Conservation (phyloP, 2,888 invertebrate genomes). For the Cynaeus angustus region DNA sequence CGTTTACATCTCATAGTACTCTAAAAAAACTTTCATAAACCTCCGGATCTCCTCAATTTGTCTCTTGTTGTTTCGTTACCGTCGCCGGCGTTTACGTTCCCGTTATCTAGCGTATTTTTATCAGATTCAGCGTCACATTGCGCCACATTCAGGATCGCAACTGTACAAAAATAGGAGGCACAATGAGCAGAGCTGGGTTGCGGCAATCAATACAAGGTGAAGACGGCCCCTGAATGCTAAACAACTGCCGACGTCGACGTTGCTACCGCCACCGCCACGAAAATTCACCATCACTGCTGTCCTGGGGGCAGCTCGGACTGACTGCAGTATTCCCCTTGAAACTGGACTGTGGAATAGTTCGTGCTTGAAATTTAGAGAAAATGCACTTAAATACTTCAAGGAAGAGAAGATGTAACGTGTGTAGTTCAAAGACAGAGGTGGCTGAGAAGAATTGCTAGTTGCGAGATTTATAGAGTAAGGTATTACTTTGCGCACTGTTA, state of each 20-base stretch:
- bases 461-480: no score
- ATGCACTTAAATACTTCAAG: constrained; percentile 32
- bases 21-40: neutral
- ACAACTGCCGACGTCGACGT: constrained; percentile 68
- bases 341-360: constrained; percentile 35
- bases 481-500: no score
- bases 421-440: neutral
- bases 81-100: constrained; percentile 22
- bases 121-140: constrained; percentile 40
- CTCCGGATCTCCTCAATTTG: constrained; percentile 21
- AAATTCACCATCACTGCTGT: constrained; percentile 43
- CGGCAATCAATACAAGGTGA: constrained; percentile 80
- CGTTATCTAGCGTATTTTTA: constrained; percentile 32
- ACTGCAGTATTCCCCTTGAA: constrained; percentile 48
- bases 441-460: neutral
- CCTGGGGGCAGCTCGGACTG: constrained; percentile 43
- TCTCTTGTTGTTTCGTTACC: constrained; percentile 24
- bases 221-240: constrained; percentile 78
- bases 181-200: constrained; percentile 64
- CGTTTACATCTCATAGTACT: neutral
- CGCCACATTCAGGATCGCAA: constrained; percentile 44
- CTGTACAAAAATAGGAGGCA: constrained; percentile 49
- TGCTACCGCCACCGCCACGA: constrained; percentile 63
- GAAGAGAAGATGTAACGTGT: constrained; percentile 2
- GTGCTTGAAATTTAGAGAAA: constrained; percentile 44